Evolutionary conservation across 2,113 vertebrate genomes (phyloP).

Genomic region (Percopsis transmontana): DNA sequence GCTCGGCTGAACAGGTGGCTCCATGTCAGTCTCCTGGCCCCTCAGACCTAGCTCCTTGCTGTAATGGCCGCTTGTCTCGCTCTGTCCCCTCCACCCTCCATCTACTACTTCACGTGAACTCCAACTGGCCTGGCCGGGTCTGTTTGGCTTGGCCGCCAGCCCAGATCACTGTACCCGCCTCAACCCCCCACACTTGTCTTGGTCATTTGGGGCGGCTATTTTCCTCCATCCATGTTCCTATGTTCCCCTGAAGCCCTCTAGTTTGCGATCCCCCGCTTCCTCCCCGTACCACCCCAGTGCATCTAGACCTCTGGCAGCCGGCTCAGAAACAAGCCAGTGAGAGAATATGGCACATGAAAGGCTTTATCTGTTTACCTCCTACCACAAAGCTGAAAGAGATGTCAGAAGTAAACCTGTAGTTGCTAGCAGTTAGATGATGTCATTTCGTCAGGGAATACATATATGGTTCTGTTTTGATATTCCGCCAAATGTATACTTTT

Average conservation of each 20-base stretch:
- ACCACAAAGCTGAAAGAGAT: slow-evolving; percentile 48
- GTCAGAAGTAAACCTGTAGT: slow-evolving; percentile 25
- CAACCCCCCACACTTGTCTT: slow-evolving; percentile 34
- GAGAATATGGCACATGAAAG: slow-evolving; percentile 58
- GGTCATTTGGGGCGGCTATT: slow-evolving; percentile 54
- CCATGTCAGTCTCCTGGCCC: slow-evolving; percentile 39
- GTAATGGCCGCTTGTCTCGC: slow-evolving; percentile 51
- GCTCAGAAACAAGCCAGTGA: slow-evolving; percentile 45
- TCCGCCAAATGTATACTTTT: slow-evolving; percentile 24
- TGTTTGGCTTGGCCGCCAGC: slow-evolving; percentile 64
- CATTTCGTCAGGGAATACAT: slow-evolving; percentile 9
- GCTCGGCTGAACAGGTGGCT: slow-evolving; percentile 71
- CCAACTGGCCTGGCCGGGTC: slow-evolving; percentile 14
- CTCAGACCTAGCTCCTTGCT: slow-evolving; percentile 40
- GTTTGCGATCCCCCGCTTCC: slow-evolving; percentile 31
- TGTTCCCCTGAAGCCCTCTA: slow-evolving; percentile 28
- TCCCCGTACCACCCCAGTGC: slow-evolving; percentile 50
- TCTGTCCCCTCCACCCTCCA: slow-evolving; percentile 26
- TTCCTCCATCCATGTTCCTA: slow-evolving; percentile 59
- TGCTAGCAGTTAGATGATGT: slow-evolving; percentile 21
- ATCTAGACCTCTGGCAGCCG: slow-evolving; percentile 41
- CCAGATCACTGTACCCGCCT: slow-evolving; percentile 42
- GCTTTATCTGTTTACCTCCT: slow-evolving; percentile 53
- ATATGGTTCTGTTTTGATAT: slow-evolving; percentile 20
- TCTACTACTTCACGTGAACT: slow-evolving; percentile 50